phyloP scores from a whole-genome alignment of 2,888 invertebrate genomes.

The Mythimna impura region DNA sequence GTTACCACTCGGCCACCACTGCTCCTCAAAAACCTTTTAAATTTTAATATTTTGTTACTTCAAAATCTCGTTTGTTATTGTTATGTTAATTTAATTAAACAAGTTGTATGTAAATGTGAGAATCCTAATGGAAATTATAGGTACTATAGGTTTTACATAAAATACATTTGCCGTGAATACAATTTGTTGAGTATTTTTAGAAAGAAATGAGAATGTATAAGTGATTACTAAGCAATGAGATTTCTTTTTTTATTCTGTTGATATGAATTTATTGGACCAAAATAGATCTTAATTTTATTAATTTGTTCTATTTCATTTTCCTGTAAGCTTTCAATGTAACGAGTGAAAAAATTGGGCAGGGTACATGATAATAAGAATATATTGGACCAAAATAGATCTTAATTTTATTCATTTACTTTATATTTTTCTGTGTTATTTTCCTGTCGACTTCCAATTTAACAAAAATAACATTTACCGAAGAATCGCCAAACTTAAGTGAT shows the following conservation, averaged over 20 bases:
- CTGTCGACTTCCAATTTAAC: too few relatives aligned
- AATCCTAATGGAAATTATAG: slow-evolving; percentile 27
- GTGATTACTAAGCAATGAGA: slow-evolving; percentile 3
- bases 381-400: too few relatives aligned
- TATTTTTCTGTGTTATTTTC: too few relatives aligned
- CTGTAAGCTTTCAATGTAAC: neutral
- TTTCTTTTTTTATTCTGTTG: neutral
- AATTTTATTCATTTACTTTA: too few relatives aligned
- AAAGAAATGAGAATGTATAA: slow-evolving; percentile 7
- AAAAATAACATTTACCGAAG: too few relatives aligned
- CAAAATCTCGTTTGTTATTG: slow-evolving; percentile 19
- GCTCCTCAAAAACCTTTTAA: neutral
- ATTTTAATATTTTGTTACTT: neutral
- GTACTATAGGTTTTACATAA: slow-evolving; percentile 29
- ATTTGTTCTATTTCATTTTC: neutral
- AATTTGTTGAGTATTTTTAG: slow-evolving; percentile 26
- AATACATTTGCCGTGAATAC: slow-evolving; percentile 21
- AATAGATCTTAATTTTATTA: neutral
- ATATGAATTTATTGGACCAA: neutral
- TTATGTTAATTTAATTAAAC: slow-evolving; percentile 41
- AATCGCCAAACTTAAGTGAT: too few relatives aligned
- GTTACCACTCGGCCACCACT: too few relatives aligned
- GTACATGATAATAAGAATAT: too few relatives aligned
- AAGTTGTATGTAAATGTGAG: slow-evolving; percentile 30
- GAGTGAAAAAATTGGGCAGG: too few relatives aligned